Conservation (phyloP, 2,888 invertebrate species). For the Andrena flavipes region DNA sequence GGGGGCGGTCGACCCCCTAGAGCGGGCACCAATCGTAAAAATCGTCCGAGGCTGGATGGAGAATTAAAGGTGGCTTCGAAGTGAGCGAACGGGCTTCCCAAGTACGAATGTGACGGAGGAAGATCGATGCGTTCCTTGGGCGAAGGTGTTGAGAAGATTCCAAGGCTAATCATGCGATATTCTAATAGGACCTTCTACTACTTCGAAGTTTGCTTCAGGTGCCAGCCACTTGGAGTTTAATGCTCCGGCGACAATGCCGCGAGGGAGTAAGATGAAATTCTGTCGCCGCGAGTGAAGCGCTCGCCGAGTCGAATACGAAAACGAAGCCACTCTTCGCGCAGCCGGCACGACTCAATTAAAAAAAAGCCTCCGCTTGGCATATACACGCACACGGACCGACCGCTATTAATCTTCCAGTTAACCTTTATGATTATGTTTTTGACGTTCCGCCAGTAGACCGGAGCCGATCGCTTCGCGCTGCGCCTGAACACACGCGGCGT, state of each 20-base stretch:
- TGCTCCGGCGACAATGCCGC: neutral
- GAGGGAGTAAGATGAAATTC: conserved; percentile 6
- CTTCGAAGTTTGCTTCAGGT: neutral
- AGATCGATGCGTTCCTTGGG: too few relatives aligned
- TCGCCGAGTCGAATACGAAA: conserved; percentile 11
- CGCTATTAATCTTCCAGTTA: conserved; percentile 67
- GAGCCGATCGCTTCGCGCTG: conserved; percentile 24
- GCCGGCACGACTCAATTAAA: conserved; percentile 47
- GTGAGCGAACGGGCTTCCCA: neutral
- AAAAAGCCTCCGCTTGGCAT: conserved; percentile 19
- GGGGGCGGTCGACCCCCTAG: conserved; percentile 74
- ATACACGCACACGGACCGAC: conserved; percentile 31
- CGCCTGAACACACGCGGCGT: conserved; percentile 43
- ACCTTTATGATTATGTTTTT: conserved; percentile 67
- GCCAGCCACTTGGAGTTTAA: neutral
- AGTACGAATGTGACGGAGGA: too few relatives aligned
- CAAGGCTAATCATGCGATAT: too few relatives aligned
- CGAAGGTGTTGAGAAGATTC: too few relatives aligned
- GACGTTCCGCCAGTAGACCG: conserved; percentile 54
- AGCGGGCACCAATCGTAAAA: conserved; percentile 69
- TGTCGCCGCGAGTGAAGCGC: conserved; percentile 31
- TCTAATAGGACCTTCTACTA: too few relatives aligned
- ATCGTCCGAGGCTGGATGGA: conserved; percentile 60
- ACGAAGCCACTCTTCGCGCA: conserved; percentile 34
- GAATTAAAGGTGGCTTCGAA: conserved; percentile 53